Base-by-base conservation (phyloP, 2,113 vertebrate genomes). In the Ptyas mucosa region DNA sequence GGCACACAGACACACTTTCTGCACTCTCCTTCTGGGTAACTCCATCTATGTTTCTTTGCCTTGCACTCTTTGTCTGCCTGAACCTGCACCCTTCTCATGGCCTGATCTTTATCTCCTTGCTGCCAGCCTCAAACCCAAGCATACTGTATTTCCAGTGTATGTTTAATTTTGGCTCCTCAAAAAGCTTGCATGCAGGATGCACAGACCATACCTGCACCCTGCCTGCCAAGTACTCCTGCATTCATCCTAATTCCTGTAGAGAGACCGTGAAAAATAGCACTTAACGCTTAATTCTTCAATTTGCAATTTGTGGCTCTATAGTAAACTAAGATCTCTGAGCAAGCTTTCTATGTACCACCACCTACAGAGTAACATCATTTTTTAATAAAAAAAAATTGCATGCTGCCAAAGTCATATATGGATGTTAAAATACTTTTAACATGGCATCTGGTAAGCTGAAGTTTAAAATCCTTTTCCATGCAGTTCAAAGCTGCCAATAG, bases 401-500 rank as follows among this genome's bases (percentile, higher is more conserved):
- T 69, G 89, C 23, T 93, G 55, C 61, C 91, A 81, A 69, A 92
- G 51, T 90, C 69, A 64, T 86, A 43, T 88, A 53, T 61, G 39
- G n/a, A 57, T 61, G 46, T 57, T 90, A 49, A 61, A 91, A 15
- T 85, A 8, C 11, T 89, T 89, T 89, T 90, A 96, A 87, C 3
- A 10, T 89, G 91, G 46, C 69, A 51, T 21, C 90, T 39, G 90
- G 29, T 29, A 86, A 57, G 26, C 64, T 92, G 81, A 88, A 21
- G 10, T 94, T 46, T 94, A 85, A 88, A 89, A 85, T 15, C 24
- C 49, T 94, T 34, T 52, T 52, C 75, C 55, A 7, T 91, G 51
- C 23, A 91, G 53, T n/a, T 93, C 95, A 89, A 93, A 95, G 61
- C 92, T 94, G 81, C 88, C 90, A 92, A 23, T 90, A 95, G 55